phyloP scores from a whole-genome alignment of 2,888 invertebrate species.

The Lacanobia oleracea region DNA sequence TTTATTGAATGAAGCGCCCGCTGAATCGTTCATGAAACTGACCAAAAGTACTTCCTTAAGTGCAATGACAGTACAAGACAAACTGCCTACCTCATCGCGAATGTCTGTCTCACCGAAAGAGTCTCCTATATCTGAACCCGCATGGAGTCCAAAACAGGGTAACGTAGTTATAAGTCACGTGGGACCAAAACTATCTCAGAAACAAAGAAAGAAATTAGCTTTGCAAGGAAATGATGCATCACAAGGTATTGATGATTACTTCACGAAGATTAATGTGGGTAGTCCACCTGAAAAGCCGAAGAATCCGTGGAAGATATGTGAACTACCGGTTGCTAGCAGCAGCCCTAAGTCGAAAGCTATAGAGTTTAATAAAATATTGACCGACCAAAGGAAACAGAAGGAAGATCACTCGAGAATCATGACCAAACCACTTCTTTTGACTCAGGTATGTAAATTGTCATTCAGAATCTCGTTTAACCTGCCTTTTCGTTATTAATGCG shows the following conservation, averaged over 20 bases:
- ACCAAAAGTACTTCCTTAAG: slow-evolving; percentile 78
- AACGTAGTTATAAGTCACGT: slow-evolving; percentile 83
- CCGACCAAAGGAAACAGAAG: slow-evolving; percentile 93
- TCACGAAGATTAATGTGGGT: slow-evolving; percentile 74
- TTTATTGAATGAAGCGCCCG: slow-evolving; percentile 80
- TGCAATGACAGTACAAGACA: slow-evolving; percentile 72
- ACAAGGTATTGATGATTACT: slow-evolving; percentile 78
- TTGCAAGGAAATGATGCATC: slow-evolving; percentile 82
- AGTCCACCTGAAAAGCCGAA: slow-evolving; percentile 86
- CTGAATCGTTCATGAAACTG: slow-evolving; percentile 83
- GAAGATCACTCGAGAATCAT: slow-evolving; percentile 93
- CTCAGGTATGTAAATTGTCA: slow-evolving; percentile 91
- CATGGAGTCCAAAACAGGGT: slow-evolving; percentile 77
- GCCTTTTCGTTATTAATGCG: too few species aligned
- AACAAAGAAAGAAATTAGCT: slow-evolving; percentile 91
- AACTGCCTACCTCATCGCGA: slow-evolving; percentile 72
- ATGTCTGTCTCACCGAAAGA: slow-evolving; percentile 84
- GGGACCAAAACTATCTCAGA: slow-evolving; percentile 92
- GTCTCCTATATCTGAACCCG: slow-evolving; percentile 72
- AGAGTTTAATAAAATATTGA: slow-evolving; percentile 91
- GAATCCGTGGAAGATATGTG: slow-evolving; percentile 87
- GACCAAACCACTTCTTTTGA: slow-evolving; percentile 93
- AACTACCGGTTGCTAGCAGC: slow-evolving; percentile 77
- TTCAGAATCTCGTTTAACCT: not conserved
- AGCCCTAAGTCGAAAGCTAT: slow-evolving; percentile 83